Conservation (phyloP, 2,113 vertebrate genomes). For the Addax nasomaculatus region DNA sequence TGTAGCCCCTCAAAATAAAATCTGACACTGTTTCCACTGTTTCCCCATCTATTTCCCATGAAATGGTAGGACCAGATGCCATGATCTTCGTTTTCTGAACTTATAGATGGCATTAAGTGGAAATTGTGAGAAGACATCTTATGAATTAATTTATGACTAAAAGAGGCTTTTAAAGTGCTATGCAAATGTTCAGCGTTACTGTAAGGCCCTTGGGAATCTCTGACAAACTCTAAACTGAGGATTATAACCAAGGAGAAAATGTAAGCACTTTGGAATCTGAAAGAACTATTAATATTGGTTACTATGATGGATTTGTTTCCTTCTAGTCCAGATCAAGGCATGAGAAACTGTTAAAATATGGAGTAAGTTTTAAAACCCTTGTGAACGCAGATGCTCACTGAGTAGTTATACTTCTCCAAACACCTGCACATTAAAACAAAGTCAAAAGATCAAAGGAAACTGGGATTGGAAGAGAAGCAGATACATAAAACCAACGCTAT, state of each 20-base stretch:
- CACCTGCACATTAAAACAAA: constrained; percentile 71
- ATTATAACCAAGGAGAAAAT: constrained; percentile 14
- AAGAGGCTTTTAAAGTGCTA: constrained; percentile 40
- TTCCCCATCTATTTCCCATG: too few relatives aligned
- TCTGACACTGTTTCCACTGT: too few relatives aligned
- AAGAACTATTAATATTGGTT: constrained; percentile 48
- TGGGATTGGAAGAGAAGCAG: constrained; percentile 61
- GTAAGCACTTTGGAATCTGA: not conserved
- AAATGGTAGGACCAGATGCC: too few relatives aligned
- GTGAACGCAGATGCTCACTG: constrained; percentile 73
- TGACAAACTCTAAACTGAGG: constrained; percentile 22
- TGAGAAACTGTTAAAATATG: constrained; percentile 64
- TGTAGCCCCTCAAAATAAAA: too few relatives aligned
- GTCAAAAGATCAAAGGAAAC: constrained; percentile 56
- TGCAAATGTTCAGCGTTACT: constrained; percentile 20
- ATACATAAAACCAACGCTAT: constrained; percentile 71
- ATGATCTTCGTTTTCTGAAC: too few relatives aligned
- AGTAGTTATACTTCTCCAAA: constrained; percentile 74
- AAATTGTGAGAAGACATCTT: not conserved
- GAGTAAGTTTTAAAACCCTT: constrained; percentile 58
- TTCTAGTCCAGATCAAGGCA: constrained; percentile 21
- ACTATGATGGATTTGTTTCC: constrained; percentile 53
- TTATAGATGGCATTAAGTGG: constrained; percentile 5
- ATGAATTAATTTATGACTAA: constrained; percentile 46
- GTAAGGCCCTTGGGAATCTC: not conserved